A percentile compares a stretch with the other conserved stretches of the same genome.
Evolutionary conservation across 1,140 invertebrate species (phyloP).

Genomic region (Drosophila saltans): DNA sequence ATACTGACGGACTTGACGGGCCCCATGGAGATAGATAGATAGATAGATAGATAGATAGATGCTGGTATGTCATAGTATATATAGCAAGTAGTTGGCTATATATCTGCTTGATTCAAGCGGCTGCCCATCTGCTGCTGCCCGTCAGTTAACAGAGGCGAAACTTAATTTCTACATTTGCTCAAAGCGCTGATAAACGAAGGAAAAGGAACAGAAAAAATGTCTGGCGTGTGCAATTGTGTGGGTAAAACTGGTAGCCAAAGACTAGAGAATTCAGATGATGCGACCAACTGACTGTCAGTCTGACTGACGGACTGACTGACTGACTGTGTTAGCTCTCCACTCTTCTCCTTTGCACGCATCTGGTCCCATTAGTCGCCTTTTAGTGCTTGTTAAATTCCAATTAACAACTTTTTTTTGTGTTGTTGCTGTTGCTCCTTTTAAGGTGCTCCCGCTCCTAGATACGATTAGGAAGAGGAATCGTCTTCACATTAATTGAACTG

Average conservation of each 20-base stretch:
- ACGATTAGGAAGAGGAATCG: conserved; percentile 2
- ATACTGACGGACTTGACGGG: conserved; percentile 76
- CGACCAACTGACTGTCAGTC: neutral
- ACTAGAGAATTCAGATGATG: neutral
- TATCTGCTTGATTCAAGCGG: conserved; percentile 1
- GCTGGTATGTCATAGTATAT: neutral
- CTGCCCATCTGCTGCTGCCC: conserved; percentile 34
- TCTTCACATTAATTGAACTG: conserved; percentile 73
- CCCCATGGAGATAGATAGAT: conserved; percentile 14
- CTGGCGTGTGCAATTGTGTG: conserved; percentile 43
- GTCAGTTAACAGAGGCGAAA: conserved; percentile 50
- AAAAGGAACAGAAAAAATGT: neutral
- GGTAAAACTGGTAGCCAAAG: conserved; percentile 65
- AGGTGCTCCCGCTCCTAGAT: conserved; percentile 7
- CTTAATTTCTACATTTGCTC: conserved; percentile 81
- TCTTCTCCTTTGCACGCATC: conserved; percentile 33
- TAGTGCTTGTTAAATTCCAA: conserved; percentile 82
- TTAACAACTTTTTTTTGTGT: conserved; percentile 78
- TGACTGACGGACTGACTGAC: neutral
- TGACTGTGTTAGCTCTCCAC: conserved; percentile 22
- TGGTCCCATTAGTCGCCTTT: conserved; percentile 73
- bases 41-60: no score
- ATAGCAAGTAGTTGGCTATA: neutral
- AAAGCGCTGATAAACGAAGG: conserved; percentile 50
- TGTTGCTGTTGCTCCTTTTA: conserved; percentile 53